A percentile compares a stretch with the other conserved stretches of the same genome.
These are phyloP conservation scores for Drosophila percnosoma DNA, from an alignment of 2,888 invertebrate genomes.

Conservation along the genomic window DNA sequence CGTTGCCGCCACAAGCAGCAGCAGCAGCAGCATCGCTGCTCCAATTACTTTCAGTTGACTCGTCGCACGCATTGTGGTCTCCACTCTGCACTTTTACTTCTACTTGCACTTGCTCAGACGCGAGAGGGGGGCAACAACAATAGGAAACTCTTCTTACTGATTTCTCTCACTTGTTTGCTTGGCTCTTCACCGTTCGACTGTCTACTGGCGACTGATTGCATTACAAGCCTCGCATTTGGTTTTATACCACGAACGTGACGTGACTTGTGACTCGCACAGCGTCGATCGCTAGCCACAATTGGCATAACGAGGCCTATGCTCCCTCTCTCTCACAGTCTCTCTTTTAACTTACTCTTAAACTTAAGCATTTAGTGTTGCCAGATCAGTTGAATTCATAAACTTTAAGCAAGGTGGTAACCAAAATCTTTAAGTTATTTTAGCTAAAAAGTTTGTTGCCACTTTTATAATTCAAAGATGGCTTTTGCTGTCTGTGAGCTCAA, in stretches of 20 bases:
- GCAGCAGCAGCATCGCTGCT: slow-evolving; percentile 40
- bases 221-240: slow-evolving; percentile 61
- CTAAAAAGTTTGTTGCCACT: background rate
- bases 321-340: slow-evolving; percentile 3
- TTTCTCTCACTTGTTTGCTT: slow-evolving; percentile 35
- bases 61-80: slow-evolving; percentile 33
- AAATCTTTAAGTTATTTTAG: background rate
- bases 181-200: slow-evolving; percentile 48
- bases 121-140: background rate
- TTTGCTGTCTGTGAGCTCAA: no score
- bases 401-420: background rate
- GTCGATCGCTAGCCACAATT: slow-evolving; percentile 21
- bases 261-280: slow-evolving; percentile 52
- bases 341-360: slow-evolving; percentile 11
- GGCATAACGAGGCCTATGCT: slow-evolving; percentile 21
- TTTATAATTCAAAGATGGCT: background rate
- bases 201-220: slow-evolving; percentile 70
- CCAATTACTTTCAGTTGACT: slow-evolving; percentile 48
- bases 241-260: slow-evolving; percentile 76
- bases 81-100: slow-evolving; percentile 32
- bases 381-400: slow-evolving; percentile 8
- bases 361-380: slow-evolving; percentile 28
- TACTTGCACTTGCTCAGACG: slow-evolving; percentile 20
- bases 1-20: slow-evolving; percentile 30
- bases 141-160: slow-evolving; percentile 1